Base-by-base conservation (phyloP, 1,140 invertebrate species). In the Catajapyx aquilonaris region DNA sequence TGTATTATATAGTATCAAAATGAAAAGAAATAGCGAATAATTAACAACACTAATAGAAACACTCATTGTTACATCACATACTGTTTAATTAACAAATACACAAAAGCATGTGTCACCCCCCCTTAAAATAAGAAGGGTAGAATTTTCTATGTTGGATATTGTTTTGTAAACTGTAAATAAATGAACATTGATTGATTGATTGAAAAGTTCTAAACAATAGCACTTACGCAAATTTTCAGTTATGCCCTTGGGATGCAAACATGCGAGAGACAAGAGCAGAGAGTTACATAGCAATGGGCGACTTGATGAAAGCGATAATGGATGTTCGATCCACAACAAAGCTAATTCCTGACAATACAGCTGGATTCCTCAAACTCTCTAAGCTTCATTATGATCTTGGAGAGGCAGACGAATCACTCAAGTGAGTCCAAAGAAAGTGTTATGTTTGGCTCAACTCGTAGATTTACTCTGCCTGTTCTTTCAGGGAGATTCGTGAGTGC, bases 401-500 rank as follows among this genome's bases (percentile, higher is more conserved):
- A 9, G 79, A 95, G 46, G 81, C 87, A 21, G 76, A 83, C 13
- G 85, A 95, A 51, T 72, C 88, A 5, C 59, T 98, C 18, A 81
- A 73, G 77, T 84, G 64, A 62, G 63, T 60, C 21, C 30, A 37
- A 25, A 16, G n/a, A 2, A 2, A 3, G 2, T 11, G 10, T 4
- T 17, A 17, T 10, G n/a, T 15, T 11, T 18, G 10, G 32, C 11
- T 13, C 44, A 45, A 43, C 38, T 41, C 23, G 7, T 28, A 13
- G 7, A 28, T 13, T 28, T 28, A 7, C 23, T 9, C 23, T 28
- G 7, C 38, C 49, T 41, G 46, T 30, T 45, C 49, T 58, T 63
- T 20, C 46, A 76, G 79, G 56, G 83, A 94, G 62, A 80, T 97
- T 44, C 70, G 94, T 17, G 91, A 98, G 59, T 99, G 95, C 58